Percentiles rank a stretch among this genome's conserved stretches.
phyloP scores from a whole-genome alignment of 2,888 invertebrate species.

The Andrena trimmerana region DNA sequence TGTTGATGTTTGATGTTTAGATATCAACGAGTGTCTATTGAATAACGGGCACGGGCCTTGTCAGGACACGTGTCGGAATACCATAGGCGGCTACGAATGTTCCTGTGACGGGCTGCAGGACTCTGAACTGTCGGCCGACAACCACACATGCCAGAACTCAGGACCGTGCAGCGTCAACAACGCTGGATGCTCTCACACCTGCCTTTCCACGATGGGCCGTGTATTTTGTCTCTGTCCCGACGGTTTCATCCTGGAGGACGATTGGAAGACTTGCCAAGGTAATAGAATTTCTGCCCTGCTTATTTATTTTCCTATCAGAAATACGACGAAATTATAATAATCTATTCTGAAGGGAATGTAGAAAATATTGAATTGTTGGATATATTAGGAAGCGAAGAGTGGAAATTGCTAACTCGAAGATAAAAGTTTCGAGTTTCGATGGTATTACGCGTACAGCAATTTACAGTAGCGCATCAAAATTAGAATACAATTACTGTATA shows the following conservation, averaged over 20 bases:
- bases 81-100: conserved; percentile 87
- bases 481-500: too few relatives aligned
- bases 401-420: not conserved
- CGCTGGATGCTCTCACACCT: conserved; percentile 88
- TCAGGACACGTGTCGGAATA: conserved; percentile 88
- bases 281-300: conserved; percentile 45
- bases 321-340: conserved; percentile 16
- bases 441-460: too few relatives aligned
- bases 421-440: not conserved
- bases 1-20: conserved; percentile 74
- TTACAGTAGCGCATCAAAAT: too few relatives aligned
- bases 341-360: not conserved
- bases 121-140: conserved; percentile 86
- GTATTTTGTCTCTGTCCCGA: conserved; percentile 84
- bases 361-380: conserved; percentile 12
- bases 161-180: conserved; percentile 87
- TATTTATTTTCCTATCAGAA: conserved; percentile 63
- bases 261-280: conserved; percentile 84
- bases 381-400: not conserved
- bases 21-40: conserved; percentile 88
- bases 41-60: conserved; percentile 89
- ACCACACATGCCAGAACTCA: conserved; percentile 87
- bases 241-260: conserved; percentile 82
- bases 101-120: conserved; percentile 87
- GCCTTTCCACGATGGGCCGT: conserved; percentile 87